phyloP scores from a whole-genome alignment of 2,113 vertebrate genomes.

The Natator depressus region DNA sequence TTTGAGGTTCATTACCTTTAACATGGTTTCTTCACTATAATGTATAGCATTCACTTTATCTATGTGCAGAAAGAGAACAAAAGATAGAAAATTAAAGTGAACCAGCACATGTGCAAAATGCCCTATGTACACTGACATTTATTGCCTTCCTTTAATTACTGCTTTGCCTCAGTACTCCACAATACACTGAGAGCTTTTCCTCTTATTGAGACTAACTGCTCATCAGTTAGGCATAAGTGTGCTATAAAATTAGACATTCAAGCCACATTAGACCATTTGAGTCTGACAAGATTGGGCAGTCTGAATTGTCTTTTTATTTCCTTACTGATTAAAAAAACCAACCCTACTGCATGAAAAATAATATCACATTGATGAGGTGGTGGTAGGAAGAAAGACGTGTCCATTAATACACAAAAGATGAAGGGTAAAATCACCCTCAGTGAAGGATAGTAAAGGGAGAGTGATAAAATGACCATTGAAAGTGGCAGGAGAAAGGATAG shows the following conservation, averaged over 20 bases:
- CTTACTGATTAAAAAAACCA: neutral
- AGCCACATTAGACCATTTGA: neutral
- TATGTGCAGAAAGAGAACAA: neutral
- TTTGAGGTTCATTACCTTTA: slow-evolving; percentile 1
- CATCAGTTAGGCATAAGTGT: slow-evolving; percentile 8
- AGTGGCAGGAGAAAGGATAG: neutral
- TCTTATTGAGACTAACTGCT: slow-evolving; percentile 26
- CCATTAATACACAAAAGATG: neutral
- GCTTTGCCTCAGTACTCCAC: neutral
- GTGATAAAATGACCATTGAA: neutral
- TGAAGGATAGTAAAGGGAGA: neutral
- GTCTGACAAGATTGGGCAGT: slow-evolving; percentile 25
- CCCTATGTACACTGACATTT: neutral
- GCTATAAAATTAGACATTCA: slow-evolving; percentile 1
- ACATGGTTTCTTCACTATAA: neutral
- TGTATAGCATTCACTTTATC: neutral
- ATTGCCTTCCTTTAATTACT: slow-evolving; percentile 5
- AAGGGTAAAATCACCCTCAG: neutral
- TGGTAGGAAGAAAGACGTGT: neutral
- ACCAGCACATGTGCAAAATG: neutral
- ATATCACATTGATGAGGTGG: neutral
- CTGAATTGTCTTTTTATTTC: slow-evolving; percentile 34
- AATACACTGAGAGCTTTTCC: neutral
- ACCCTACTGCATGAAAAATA: neutral
- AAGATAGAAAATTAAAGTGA: neutral